Conservation (phyloP, 1,140 invertebrate genomes). For the fruit fly (Drosophila melanogaster) region Release_6_plus_ISO1_MT NT_037436.4:7653001-7653500, state of each 20-base stretch:
- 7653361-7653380: constrained; percentile 84
- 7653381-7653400: constrained; percentile 84
- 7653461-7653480: constrained; percentile 84
- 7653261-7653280: constrained; percentile 84
- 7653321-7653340: constrained; percentile 84
- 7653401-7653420: constrained; percentile 15
- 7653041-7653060: constrained; percentile 74
- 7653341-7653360: constrained; percentile 84
- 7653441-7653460: constrained; percentile 36
- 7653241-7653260: constrained; percentile 69
- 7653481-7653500: constrained; percentile 83
- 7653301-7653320: constrained; percentile 83
- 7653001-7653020: constrained; percentile 80
- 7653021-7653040: constrained; percentile 65
- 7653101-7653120: constrained; percentile 69
- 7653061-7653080: constrained; percentile 80
- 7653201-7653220: constrained; percentile 75
- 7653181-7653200: constrained; percentile 79
- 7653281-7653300: constrained; percentile 82
- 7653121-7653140: constrained; percentile 42
- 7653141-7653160: constrained; percentile 19
- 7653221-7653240: constrained; percentile 72
- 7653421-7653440: neutral
- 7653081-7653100: constrained; percentile 79
- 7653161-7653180: constrained; percentile 41